Evolutionary conservation across 2,113 vertebrate genomes (phyloP).

Genomic region (Strigops habroptila): DNA sequence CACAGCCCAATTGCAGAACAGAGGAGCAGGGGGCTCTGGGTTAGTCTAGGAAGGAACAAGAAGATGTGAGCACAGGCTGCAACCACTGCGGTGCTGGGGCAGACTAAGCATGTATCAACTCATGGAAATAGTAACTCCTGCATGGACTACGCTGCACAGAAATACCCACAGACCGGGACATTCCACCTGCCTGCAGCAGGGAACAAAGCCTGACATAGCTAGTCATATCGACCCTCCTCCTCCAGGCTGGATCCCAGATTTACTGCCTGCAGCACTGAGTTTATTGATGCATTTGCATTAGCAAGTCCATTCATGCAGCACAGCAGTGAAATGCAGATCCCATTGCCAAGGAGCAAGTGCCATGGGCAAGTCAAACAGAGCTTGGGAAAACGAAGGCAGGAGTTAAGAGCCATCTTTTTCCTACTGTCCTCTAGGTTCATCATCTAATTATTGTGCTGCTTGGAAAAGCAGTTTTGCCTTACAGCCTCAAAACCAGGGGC

Average conservation of each 20-base stretch:
- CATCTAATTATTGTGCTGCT: neutral
- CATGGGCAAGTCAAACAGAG: neutral
- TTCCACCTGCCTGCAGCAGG: neutral
- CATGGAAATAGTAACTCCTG: too few relatives aligned
- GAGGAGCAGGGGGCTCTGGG: neutral
- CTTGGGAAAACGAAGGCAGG: neutral
- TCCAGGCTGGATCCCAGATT: neutral
- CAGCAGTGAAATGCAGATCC: neutral
- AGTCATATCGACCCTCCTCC: neutral
- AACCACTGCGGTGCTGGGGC: fast-evolving
- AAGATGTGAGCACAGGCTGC: neutral
- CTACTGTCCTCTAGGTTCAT: neutral
- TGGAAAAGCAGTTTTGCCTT: neutral
- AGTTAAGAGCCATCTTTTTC: neutral
- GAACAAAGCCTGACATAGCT: neutral
- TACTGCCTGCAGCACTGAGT: neutral
- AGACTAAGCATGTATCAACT: too few relatives aligned
- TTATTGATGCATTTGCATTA: neutral
- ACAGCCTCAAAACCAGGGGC: neutral
- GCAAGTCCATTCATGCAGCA: neutral
- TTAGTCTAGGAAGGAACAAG: neutral
- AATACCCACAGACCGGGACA: fast-evolving
- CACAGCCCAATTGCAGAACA: neutral
- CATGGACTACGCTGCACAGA: neutral
- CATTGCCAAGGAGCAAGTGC: neutral